Conservation (phyloP, 2,797 vertebrate genomes). For the Gobionotothen gibberifrons region DNA sequence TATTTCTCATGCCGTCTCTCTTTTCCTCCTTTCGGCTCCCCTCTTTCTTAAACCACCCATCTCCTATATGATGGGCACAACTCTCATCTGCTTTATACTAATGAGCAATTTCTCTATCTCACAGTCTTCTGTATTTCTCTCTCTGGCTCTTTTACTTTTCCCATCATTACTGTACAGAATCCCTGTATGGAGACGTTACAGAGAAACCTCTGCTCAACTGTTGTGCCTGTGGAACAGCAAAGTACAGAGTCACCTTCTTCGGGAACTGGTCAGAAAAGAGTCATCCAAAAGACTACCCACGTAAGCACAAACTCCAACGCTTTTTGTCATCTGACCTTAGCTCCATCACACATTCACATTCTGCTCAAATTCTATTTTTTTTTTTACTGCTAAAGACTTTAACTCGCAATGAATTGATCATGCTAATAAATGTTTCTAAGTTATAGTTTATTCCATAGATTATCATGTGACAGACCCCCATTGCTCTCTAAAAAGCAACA, state of each 20-base stretch:
- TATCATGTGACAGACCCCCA: background rate
- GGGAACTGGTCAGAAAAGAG: slow-evolving; percentile 98
- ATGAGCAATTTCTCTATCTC: slow-evolving; percentile 36
- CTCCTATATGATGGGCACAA: slow-evolving; percentile 23
- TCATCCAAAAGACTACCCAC: slow-evolving; percentile 97
- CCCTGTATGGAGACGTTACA: slow-evolving; percentile 83
- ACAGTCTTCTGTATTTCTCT: slow-evolving; percentile 27
- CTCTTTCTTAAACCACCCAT: slow-evolving; percentile 32
- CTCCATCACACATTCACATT: background rate
- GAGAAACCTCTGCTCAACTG: slow-evolving; percentile 91
- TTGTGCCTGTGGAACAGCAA: slow-evolving; percentile 97
- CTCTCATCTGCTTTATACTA: slow-evolving; percentile 38
- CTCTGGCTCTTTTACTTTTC: slow-evolving; percentile 17
- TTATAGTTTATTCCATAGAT: background rate
- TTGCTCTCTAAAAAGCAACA: background rate
- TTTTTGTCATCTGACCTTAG: slow-evolving; percentile 2
- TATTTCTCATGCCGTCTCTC: slow-evolving; percentile 21
- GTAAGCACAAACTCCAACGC: slow-evolving; percentile 83
- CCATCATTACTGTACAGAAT: slow-evolving; percentile 59
- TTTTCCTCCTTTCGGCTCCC: slow-evolving; percentile 8
- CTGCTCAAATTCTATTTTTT: too few relatives aligned
- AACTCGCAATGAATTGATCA: slow-evolving; percentile 3
- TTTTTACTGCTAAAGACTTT: background rate
- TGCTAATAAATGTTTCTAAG: background rate
- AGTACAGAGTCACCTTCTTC: slow-evolving; percentile 96